Conservation (phyloP, 2,888 invertebrate genomes). For the Campoletis raptor region DNA sequence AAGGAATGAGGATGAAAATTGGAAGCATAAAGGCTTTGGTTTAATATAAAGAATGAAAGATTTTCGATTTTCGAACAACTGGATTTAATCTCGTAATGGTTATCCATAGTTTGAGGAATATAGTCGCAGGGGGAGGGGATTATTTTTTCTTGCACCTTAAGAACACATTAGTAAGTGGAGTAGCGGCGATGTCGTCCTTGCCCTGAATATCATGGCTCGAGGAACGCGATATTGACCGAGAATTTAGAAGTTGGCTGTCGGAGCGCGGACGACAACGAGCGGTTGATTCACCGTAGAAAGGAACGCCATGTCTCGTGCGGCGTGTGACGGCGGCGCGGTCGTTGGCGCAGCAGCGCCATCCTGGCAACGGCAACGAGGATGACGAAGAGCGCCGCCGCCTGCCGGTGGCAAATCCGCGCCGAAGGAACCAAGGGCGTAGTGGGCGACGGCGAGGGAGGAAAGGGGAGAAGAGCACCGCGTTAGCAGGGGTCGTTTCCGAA, state of each 20-base stretch:
- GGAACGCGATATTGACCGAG: constrained; percentile 15
- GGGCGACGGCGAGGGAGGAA: constrained; percentile 23
- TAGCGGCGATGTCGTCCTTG: constrained; percentile 1
- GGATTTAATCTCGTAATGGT: neutral
- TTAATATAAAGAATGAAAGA: neutral
- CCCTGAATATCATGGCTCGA: constrained; percentile 8
- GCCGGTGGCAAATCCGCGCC: constrained; percentile 37
- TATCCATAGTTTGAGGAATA: neutral
- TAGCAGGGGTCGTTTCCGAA: constrained; percentile 55
- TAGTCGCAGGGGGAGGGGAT: neutral
- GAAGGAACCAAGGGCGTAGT: constrained; percentile 54
- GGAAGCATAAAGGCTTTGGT: neutral
- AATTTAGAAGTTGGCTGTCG: constrained; percentile 20
- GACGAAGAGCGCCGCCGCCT: constrained; percentile 26
- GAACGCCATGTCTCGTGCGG: constrained; percentile 1
- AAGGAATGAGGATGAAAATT: neutral
- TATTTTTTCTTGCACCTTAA: neutral
- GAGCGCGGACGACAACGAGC: neutral
- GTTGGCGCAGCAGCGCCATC: constrained; percentile 52
- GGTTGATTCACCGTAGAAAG: constrained; percentile 3
- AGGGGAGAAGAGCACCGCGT: constrained; percentile 6
- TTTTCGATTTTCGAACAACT: neutral
- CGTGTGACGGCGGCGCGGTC: constrained; percentile 34
- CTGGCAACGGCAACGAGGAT: constrained; percentile 58
- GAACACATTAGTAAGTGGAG: neutral